A percentile compares a stretch with the other conserved stretches of the same genome.
These are phyloP conservation scores for Ganaspis brasiliensis DNA, from an alignment of 2,888 invertebrate genomes.

Conservation along the genomic window DNA sequence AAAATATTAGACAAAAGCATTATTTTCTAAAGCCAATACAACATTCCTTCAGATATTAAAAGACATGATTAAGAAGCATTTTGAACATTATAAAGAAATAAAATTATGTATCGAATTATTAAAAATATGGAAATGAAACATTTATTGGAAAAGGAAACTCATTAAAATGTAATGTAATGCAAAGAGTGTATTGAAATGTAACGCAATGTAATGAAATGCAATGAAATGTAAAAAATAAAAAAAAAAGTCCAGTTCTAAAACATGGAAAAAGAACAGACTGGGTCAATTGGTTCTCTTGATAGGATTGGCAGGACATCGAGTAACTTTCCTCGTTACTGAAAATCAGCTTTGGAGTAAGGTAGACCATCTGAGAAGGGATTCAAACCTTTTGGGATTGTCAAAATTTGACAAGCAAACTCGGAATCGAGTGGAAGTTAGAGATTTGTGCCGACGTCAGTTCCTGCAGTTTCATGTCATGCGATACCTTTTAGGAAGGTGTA, in stretches of 20 bases:
- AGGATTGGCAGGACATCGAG: conserved; percentile 28
- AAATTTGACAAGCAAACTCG: conserved; percentile 19
- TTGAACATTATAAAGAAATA: background rate
- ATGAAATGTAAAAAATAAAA: too few relatives aligned
- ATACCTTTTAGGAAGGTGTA: conserved; percentile 40
- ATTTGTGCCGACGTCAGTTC: conserved; percentile 27
- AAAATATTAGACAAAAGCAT: too few relatives aligned
- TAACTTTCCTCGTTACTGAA: conserved; percentile 37
- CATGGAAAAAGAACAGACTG: background rate
- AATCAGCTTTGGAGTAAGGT: background rate
- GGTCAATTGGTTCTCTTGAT: background rate
- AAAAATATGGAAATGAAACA: too few relatives aligned
- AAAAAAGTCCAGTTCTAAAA: too few relatives aligned
- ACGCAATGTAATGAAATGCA: too few relatives aligned
- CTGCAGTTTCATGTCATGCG: conserved; percentile 16
- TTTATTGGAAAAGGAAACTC: too few relatives aligned
- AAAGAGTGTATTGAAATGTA: too few relatives aligned
- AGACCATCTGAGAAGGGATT: background rate
- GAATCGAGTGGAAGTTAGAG: conserved; percentile 28
- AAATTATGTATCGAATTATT: background rate
- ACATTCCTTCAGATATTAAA: too few relatives aligned
- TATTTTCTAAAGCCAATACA: too few relatives aligned
- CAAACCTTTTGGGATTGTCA: conserved; percentile 18
- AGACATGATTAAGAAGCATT: too few relatives aligned
- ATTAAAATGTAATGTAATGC: too few relatives aligned